Base-by-base conservation (phyloP, 1,140 invertebrate genomes). In the Liolophura sinensis region DNA sequence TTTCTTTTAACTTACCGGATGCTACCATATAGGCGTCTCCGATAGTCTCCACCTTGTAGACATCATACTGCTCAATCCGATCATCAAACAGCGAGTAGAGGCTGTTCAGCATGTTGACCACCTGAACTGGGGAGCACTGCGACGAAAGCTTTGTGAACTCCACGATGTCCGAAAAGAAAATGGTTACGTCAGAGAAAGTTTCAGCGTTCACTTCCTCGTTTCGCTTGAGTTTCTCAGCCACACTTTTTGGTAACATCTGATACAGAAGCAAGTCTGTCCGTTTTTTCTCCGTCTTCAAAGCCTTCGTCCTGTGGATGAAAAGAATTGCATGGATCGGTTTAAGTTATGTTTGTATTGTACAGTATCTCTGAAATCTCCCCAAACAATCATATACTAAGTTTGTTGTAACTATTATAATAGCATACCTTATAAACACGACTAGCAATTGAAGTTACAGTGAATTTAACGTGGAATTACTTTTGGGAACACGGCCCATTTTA, bases 111-210 rank as follows among this genome's bases (percentile, higher is more conserved):
- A 73, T 71, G 61, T 65, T 54, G 1, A 70, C 51, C 82, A 91
- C 90, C 86, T 92, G 89, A 73, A 97, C 87, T 52, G 95, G 95
- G 57, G 95, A 93, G 78, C 94, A 96, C 83, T 95, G 93, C 0
- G 95, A 93, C 11, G 94, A 96, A 91, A 98, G 93, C 55, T 92
- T 90, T 50, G 96, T 98, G 86, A 98, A 98, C 72, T 95, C 95
- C 62, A 98, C 96, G 84, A 98, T 98, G 85, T 98, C 96, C 80
- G 94, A 96, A 85, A 98, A 98, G 85, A 97, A 97, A 73, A 98
- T 97, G 27, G 95, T 97, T 56, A 89, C 94, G 72, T 90, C 89
- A 85, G 96, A 93, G 85, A 94, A 98, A 0, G 92, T 92, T 86
- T 98, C 96, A 6, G 96, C 95, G 83, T 95, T 93, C 1, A 98